These are phyloP conservation scores for Syngnathus scovelli DNA, from an alignment of 2,113 vertebrate species.

Conservation along the genomic window DNA sequence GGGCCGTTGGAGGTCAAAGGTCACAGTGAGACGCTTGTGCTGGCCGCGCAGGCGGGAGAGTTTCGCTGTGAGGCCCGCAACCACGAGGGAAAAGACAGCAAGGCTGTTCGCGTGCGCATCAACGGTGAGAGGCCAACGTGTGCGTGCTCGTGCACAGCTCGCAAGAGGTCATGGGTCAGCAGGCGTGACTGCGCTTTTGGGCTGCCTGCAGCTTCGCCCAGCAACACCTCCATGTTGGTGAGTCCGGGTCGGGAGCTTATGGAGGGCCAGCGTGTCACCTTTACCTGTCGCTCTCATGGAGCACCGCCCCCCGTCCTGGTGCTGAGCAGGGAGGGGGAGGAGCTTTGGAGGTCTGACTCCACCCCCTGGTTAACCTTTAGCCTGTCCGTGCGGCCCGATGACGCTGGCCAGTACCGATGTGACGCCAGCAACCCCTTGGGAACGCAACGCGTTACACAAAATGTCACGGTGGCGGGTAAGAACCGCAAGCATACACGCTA, in stretches of 20 bases:
- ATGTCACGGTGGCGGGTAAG: neutral
- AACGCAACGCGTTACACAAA: neutral
- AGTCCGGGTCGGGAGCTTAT: constrained; percentile 55
- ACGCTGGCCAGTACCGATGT: neutral
- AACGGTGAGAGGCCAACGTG: constrained; percentile 41
- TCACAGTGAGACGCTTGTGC: constrained; percentile 8
- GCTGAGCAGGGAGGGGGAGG: constrained; percentile 55
- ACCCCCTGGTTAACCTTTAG: constrained; percentile 1
- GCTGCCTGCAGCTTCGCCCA: constrained; percentile 56
- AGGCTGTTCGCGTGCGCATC: constrained; percentile 23
- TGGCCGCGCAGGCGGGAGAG: constrained; percentile 18
- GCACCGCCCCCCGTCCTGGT: constrained; percentile 50
- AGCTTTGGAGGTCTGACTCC: constrained; percentile 29
- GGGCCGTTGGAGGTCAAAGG: neutral
- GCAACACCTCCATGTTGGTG: constrained; percentile 54
- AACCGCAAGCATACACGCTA: neutral
- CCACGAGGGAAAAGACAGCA: constrained; percentile 31
- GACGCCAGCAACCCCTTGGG: neutral
- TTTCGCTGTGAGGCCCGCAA: constrained; percentile 58
- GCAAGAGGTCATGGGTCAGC: neutral
- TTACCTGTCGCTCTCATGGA: constrained; percentile 46
- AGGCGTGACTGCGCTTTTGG: neutral
- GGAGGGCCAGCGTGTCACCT: constrained; percentile 52
- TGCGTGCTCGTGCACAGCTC: no score
- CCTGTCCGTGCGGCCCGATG: neutral